These are phyloP conservation scores for Brachionus paranguensis DNA, from an alignment of 1,140 invertebrate species.

Conservation along the genomic window DNA sequence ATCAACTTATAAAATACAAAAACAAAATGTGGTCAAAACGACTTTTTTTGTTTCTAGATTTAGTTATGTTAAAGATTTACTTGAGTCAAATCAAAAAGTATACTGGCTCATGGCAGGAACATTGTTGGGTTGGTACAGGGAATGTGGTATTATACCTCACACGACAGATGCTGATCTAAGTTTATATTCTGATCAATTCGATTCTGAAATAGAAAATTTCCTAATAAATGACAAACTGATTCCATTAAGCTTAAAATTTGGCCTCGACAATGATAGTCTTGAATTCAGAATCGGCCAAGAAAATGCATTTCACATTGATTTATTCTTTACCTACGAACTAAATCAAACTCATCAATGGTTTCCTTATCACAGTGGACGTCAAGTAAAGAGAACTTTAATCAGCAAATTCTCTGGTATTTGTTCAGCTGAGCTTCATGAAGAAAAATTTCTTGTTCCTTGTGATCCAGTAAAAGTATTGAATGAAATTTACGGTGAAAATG, in stretches of 20 bases:
- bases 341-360: not conserved
- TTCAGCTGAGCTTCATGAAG: not conserved
- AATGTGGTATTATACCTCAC: not conserved
- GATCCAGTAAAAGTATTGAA: not conserved
- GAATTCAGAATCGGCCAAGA: not conserved
- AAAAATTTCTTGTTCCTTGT: not conserved
- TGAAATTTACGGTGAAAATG: not conserved
- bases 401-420: not conserved
- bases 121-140: constrained; percentile 6
- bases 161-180: not conserved
- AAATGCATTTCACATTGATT: not conserved
- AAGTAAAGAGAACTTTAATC: not conserved
- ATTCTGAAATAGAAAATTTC: not conserved
- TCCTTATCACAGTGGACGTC: not conserved
- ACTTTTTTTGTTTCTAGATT: not conserved
- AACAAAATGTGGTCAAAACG: not conserved
- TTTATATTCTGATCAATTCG: not conserved
- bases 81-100: not conserved
- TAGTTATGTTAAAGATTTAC: not conserved
- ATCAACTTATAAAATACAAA: not conserved
- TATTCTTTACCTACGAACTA: not conserved
- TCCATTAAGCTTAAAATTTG: not conserved
- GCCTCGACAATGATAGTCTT: not conserved
- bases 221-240: not conserved
- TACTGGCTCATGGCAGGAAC: not conserved